A percentile compares a stretch with the other conserved stretches of the same genome.
Evolutionary conservation across 2,797 vertebrate species (phyloP).

Genomic region (Neoniphon sammara): DNA sequence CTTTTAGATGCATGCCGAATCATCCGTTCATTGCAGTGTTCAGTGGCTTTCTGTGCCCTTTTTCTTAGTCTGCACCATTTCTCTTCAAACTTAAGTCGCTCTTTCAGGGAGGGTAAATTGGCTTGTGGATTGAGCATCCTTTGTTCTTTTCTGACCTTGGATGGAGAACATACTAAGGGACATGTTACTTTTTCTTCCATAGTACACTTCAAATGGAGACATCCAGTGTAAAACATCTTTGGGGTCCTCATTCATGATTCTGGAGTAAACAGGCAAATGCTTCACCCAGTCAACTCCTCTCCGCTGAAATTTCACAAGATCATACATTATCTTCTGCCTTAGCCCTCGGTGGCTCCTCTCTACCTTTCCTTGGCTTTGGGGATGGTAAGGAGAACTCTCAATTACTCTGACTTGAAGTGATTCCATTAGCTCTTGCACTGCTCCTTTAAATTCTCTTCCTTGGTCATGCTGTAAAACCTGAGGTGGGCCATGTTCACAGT

Average conservation of each 20-base stretch:
- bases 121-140: not conserved
- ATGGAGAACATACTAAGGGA: slow-evolving; percentile 1
- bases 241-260: slow-evolving; percentile 24
- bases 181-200: slow-evolving; percentile 24
- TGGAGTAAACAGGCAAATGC: slow-evolving; percentile 4
- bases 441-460: slow-evolving; percentile 22
- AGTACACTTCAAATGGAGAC: slow-evolving; percentile 30
- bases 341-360: not conserved
- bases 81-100: not conserved
- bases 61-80: not conserved
- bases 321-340: slow-evolving; percentile 14
- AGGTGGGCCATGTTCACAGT: slow-evolving; percentile 24
- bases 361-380: slow-evolving; percentile 30
- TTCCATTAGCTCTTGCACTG: slow-evolving; percentile 23
- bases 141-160: not conserved
- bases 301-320: not conserved
- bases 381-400: slow-evolving; percentile 32
- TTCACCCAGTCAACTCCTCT: slow-evolving; percentile 7
- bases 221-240: slow-evolving; percentile 26
- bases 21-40: not conserved
- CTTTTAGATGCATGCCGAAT: not conserved
- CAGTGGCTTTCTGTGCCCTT: not conserved
- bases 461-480: slow-evolving; percentile 25
- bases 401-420: slow-evolving; percentile 13
- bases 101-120: not conserved